Conservation (phyloP, 2,113 vertebrate genomes). For the Brienomyrus longianalis region DNA sequence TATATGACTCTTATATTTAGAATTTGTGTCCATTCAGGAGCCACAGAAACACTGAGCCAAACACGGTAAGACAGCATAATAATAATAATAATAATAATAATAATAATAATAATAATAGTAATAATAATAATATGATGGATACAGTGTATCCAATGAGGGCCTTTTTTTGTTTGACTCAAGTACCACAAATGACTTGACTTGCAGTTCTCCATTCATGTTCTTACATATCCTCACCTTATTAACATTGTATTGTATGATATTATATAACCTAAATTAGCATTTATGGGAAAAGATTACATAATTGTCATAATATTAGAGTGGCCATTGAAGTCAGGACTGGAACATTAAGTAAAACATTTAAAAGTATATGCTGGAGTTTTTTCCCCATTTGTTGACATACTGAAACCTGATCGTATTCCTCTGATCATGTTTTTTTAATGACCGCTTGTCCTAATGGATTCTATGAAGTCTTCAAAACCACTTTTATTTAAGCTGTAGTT, state of each 20-base stretch:
- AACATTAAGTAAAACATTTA: slow-evolving; percentile 52
- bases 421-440: slow-evolving; percentile 55
- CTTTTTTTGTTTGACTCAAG: background rate
- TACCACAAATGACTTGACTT: background rate
- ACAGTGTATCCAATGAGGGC: background rate
- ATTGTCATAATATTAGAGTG: slow-evolving; percentile 51
- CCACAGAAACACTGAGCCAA: background rate
- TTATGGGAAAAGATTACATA: slow-evolving; percentile 44
- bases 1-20: background rate
- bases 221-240: slow-evolving; percentile 43
- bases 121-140: background rate
- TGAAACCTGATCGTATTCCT: slow-evolving; percentile 37
- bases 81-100: background rate
- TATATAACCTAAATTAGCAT: slow-evolving; percentile 48
- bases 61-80: background rate
- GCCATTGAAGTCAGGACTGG: slow-evolving; percentile 48
- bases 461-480: slow-evolving; percentile 33
- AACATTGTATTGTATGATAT: slow-evolving; percentile 44
- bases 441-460: slow-evolving; percentile 38
- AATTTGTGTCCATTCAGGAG: background rate
- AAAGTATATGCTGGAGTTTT: slow-evolving; percentile 22
- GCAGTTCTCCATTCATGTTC: slow-evolving; percentile 1
- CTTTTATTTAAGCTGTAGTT: slow-evolving; percentile 50
- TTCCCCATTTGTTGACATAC: slow-evolving; percentile 42
- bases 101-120: background rate